Evolutionary conservation across 1,140 invertebrate genomes (phyloP).

Genomic region (Hirudo medicinalis): DNA sequence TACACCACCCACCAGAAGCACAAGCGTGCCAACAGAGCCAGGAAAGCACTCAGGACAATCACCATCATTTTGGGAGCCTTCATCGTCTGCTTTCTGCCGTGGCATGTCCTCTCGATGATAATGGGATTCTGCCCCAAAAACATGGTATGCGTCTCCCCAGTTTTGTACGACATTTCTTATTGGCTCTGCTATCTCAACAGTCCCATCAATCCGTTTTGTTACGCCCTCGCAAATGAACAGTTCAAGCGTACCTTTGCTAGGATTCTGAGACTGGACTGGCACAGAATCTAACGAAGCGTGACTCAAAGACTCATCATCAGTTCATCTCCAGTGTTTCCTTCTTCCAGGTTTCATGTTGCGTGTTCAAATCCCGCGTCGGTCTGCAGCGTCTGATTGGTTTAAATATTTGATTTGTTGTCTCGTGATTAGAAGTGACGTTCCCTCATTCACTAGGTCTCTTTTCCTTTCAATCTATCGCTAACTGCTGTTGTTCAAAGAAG

Average conservation of each 20-base stretch:
- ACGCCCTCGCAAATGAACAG: constrained; percentile 94
- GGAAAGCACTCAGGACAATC: constrained; percentile 94
- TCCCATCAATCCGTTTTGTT: constrained; percentile 84
- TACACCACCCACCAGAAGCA: neutral
- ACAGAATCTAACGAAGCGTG: constrained; percentile 20
- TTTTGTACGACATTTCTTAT: constrained; percentile 93
- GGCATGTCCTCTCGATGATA: constrained; percentile 81
- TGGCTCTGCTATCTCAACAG: constrained; percentile 98
- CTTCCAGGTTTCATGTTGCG: too few relatives aligned
- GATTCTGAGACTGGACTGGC: constrained; percentile 35
- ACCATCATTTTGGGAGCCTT: constrained; percentile 97
- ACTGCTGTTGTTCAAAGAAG: too few relatives aligned
- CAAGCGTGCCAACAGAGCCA: constrained; percentile 45
- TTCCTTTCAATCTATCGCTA: too few relatives aligned
- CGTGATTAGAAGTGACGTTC: too few relatives aligned
- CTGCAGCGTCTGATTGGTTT: too few relatives aligned
- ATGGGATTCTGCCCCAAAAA: constrained; percentile 80
- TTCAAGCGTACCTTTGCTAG: constrained; percentile 88
- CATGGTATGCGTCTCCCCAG: constrained; percentile 65
- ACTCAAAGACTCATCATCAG: too few relatives aligned
- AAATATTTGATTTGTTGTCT: too few relatives aligned
- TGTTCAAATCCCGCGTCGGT: too few relatives aligned
- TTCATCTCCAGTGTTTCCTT: too few relatives aligned
- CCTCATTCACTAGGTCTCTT: too few relatives aligned
- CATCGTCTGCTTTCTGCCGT: constrained; percentile 97